Base-by-base conservation (phyloP, 2,888 invertebrate species). In the Erpobdella octoculata region DNA sequence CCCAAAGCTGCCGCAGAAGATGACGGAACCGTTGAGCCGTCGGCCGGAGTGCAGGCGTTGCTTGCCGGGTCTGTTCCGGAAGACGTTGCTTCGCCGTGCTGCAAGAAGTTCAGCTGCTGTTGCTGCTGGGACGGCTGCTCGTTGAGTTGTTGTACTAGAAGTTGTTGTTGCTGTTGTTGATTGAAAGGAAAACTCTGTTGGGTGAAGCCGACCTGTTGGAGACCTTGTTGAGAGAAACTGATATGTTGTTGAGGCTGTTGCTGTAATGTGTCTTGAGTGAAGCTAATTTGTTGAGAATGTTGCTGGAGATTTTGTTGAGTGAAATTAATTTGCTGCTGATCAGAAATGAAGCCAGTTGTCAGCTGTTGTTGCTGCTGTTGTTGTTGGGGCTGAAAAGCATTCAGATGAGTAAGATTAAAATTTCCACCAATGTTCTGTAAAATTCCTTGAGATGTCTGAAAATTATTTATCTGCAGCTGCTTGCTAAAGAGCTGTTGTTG, bases 151-250 rank as follows among this genome's bases (percentile, higher is more conserved):
- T 53, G n/a, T n/a, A n/a, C n/a, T n/a, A n/a, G n/a, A n/a, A n/a
- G 28, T 64, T 64, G 64, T 31, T 64, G 64, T 6, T 31, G 33
- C 18, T 18, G n/a, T 64, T 64, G 33, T 8, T 64, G 64, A n/a
- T 66, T 21, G 1, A 25, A 28, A 9, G 21, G 67, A 28, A 25
- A 41, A 25, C 18, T 31, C 15, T 46, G 37, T 28, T 25, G 65
- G 25, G 35, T 35, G 18, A 65, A 65, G 15, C 18, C 36, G 1
- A 25, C 25, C 21, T 65, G 65, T 46, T 46, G 21, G 15, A 15
- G n/a, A 1, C 21, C 25, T 31, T 65, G 65, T 46, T 46, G 21
- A 18, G 21, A 25, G 33, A 38, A 31, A 28, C 41, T 41, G 37
- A 21, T 31, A 18, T 61, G 62, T 61, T 58, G 58, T 58, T 25